Evolutionary conservation across 2,888 invertebrate genomes (phyloP).

Genomic region (Nyleta sp.): DNA sequence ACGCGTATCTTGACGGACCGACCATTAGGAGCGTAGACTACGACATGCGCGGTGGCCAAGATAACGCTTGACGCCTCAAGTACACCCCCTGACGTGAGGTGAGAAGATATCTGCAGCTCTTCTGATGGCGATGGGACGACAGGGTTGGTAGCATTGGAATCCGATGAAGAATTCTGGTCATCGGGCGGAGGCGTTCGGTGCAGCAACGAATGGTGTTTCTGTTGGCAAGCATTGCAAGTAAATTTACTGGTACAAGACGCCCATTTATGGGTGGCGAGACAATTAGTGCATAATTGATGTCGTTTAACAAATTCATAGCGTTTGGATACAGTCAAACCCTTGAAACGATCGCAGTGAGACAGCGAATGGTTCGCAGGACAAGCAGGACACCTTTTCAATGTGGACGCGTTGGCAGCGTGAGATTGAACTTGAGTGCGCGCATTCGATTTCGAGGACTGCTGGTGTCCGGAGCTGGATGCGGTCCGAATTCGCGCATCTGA

Average conservation of each 20-base stretch:
- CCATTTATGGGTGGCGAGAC: not conserved
- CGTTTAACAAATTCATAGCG: not conserved
- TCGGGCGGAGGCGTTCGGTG: not conserved
- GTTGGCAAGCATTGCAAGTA: not conserved
- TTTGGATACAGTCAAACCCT: not conserved
- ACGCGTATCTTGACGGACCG: not conserved
- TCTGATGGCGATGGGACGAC: no score
- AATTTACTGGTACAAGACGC: not conserved
- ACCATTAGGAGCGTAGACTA: not conserved
- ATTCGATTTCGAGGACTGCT: not conserved
- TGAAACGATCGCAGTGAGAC: not conserved
- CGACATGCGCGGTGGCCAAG: not conserved
- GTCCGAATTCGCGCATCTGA: not conserved
- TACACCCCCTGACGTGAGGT: no score
- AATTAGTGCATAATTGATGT: not conserved
- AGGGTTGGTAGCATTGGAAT: no score
- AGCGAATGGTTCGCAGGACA: not conserved
- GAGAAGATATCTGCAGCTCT: no score
- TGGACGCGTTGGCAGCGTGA: not conserved
- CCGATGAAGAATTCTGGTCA: no score
- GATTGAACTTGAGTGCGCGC: not conserved
- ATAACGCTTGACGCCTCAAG: not conserved
- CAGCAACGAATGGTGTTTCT: constrained; percentile 1
- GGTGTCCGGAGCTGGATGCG: not conserved
- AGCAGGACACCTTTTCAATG: not conserved